Conservation (phyloP, 2,888 invertebrate species). For the Hypena proboscidalis region DNA sequence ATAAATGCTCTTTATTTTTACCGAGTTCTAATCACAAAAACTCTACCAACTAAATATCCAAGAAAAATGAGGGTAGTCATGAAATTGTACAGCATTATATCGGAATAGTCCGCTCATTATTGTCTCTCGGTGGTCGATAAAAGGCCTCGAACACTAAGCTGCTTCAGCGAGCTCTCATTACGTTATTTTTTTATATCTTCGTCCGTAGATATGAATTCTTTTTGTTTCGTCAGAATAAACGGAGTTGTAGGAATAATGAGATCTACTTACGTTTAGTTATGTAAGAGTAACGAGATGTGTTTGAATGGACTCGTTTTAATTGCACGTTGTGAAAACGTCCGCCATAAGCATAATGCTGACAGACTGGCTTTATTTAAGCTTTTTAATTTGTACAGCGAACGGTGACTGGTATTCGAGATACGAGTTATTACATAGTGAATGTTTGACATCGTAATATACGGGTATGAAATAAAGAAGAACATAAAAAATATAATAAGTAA, state of each 20-base stretch:
- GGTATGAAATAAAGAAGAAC: no score
- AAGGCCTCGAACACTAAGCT: conserved; percentile 51
- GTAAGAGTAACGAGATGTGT: conserved; percentile 16
- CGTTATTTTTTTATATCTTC: conserved; percentile 32
- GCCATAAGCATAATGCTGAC: conserved; percentile 2
- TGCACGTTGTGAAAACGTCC: conserved; percentile 10
- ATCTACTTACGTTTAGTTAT: conserved; percentile 25
- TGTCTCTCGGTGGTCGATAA: conserved; percentile 44
- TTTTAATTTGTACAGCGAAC: conserved; percentile 1
- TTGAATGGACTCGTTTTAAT: conserved; percentile 15
- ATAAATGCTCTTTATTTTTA: no score
- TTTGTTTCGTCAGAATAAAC: conserved; percentile 17
- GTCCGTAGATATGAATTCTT: conserved; percentile 27
- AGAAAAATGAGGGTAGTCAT: conserved; percentile 39
- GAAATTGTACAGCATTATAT: conserved; percentile 64
- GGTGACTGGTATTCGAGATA: background rate
- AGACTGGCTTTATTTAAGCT: background rate
- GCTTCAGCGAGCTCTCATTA: conserved; percentile 51
- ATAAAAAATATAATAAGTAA: no score
- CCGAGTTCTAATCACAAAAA: no score
- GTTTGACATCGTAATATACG: no score
- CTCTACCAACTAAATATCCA: no score
- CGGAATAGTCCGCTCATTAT: conserved; percentile 55
- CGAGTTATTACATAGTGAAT: background rate
- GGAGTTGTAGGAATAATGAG: conserved; percentile 15